These are phyloP conservation scores for Amia ocellicauda DNA, from an alignment of 2,113 vertebrate genomes.

Conservation along the genomic window DNA sequence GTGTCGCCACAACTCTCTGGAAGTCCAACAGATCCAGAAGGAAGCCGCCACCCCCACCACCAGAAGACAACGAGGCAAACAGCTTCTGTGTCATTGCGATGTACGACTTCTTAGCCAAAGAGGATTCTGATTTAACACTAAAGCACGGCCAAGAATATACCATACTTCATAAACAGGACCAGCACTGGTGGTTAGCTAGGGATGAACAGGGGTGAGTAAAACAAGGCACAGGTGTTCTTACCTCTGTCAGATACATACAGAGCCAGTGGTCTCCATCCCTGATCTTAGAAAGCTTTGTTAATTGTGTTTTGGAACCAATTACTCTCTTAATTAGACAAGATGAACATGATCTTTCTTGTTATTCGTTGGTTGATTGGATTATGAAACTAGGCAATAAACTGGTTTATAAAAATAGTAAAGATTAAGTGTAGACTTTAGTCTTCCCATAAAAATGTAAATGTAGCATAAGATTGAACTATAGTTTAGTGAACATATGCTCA, in stretches of 20 bases:
- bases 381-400: too few relatives aligned
- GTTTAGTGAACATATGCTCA: neutral
- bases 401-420: too few relatives aligned
- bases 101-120: conserved; percentile 75
- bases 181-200: conserved; percentile 85
- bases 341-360: too few relatives aligned
- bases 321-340: too few relatives aligned
- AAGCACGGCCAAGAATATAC: conserved; percentile 72
- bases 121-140: conserved; percentile 57
- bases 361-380: too few relatives aligned
- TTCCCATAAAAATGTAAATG: too few relatives aligned
- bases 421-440: too few relatives aligned
- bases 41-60: conserved; percentile 65
- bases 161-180: conserved; percentile 74
- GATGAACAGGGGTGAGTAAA: conserved; percentile 50
- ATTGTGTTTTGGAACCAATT: neutral
- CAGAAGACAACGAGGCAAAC: conserved; percentile 37
- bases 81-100: conserved; percentile 70
- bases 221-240: neutral
- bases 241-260: neutral
- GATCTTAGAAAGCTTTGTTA: neutral
- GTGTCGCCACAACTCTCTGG: too few relatives aligned
- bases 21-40: conserved; percentile 55
- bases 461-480: too few relatives aligned
- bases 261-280: neutral